phyloP scores from a whole-genome alignment of 2,113 vertebrate genomes.

The human region DNA sequence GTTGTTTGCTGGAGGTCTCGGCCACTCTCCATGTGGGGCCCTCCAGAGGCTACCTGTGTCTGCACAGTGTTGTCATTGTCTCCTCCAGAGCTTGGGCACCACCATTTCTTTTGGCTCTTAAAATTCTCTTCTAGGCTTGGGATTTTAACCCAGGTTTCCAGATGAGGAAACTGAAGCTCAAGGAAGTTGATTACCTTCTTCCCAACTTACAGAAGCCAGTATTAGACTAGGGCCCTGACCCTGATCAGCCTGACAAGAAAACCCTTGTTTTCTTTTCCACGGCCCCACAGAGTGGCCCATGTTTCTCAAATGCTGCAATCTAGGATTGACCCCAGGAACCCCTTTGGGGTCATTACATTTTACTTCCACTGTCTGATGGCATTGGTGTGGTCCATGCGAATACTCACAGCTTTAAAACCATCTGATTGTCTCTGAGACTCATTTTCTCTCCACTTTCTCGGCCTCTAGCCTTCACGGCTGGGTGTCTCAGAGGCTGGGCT shows the following conservation, averaged over 20 bases:
- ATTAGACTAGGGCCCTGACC: neutral
- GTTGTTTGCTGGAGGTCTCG: neutral
- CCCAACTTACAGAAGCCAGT: neutral
- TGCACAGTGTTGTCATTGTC: too few species aligned
- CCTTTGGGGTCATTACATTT: neutral
- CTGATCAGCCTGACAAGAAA: too few species aligned
- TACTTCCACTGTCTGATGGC: neutral
- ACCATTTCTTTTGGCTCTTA: neutral
- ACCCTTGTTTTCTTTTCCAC: neutral
- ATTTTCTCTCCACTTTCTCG: neutral
- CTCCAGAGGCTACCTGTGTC: neutral
- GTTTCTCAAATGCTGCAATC: neutral
- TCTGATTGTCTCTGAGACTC: neutral
- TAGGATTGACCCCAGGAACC: neutral
- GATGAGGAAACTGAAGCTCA: neutral
- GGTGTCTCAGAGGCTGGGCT: neutral
- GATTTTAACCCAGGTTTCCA: neutral
- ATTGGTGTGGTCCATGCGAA: neutral
- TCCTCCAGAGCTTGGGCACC: neutral
- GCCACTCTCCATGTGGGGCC: neutral
- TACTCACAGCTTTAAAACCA: neutral
- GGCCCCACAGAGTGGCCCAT: rapidly evolving
- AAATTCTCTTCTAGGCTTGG: neutral
- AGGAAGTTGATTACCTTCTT: neutral
- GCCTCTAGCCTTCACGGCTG: neutral